Percentiles rank a stretch among this genome's conserved stretches.
Conservation (phyloP, 2,797 vertebrate genomes). For the Ciconia nigra region DNA sequence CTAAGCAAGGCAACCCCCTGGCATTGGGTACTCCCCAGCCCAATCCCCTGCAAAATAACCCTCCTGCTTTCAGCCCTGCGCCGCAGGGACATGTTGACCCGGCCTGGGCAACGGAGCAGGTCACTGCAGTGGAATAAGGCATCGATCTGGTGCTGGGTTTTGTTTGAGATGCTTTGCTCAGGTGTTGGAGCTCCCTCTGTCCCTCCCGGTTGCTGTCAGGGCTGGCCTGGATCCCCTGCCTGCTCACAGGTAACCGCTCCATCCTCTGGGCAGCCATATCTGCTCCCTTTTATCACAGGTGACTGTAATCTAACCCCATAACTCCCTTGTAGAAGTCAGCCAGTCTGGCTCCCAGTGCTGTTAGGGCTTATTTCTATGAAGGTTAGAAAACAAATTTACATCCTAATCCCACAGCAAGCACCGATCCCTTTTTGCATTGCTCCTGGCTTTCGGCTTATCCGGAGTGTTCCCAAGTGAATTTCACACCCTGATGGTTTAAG, state of each 20-base stretch:
- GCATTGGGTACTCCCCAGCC: background rate
- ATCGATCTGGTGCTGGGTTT: background rate
- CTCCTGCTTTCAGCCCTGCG: background rate
- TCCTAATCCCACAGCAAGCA: background rate
- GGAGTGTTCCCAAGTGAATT: background rate
- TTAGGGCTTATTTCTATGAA: background rate
- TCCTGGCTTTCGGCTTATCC: background rate
- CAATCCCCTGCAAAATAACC: background rate
- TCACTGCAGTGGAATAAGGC: background rate
- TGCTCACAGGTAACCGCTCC: background rate
- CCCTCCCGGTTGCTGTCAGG: background rate
- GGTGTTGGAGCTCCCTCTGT: fast-evolving
- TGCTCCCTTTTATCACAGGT: background rate
- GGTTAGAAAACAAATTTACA: background rate
- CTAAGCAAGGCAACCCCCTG: background rate
- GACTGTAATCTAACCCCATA: background rate
- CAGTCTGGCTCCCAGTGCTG: background rate
- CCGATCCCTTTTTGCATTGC: background rate
- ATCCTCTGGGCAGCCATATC: background rate
- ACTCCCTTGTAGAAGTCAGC: background rate
- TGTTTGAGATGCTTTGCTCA: background rate
- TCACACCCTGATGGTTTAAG: background rate
- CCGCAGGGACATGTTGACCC: fast-evolving
- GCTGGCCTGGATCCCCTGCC: background rate
- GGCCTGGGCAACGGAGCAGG: fast-evolving